Evolutionary conservation across 2,888 invertebrate genomes (phyloP), one percentile per base, ranked within the genome.

Genomic region (Helicoverpa assulta): DNA sequence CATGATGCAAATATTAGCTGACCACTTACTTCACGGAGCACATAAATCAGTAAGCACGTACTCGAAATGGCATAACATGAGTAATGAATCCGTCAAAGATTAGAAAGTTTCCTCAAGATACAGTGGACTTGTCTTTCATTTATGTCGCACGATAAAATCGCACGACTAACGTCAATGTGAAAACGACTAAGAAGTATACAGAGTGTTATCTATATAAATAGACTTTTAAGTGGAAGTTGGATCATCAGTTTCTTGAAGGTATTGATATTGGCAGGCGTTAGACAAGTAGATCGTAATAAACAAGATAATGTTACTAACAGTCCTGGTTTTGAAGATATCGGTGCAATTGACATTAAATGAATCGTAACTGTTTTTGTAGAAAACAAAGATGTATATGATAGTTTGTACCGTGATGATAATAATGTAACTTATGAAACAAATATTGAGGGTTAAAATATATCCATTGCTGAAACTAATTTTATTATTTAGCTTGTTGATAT

Each of bases 71-170:
- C 57, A 62, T 76, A 66, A 69, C 70, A 80, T 80, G 63, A 80
- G 62, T 76, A 76, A 76, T 70, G 70, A 80, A 66, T 56, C 56
- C 62, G 67, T 67, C 73, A 70, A 55, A 78, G 73, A 79, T 79
- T 79, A 81, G 82, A 79, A 81, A 79, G 82, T 81, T 65, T 73
- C 57, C 70, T 73, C 40, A 56, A 61, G 68, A 81, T 80, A 70
- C 54, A 70, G 64, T 70, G 61, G 59, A 61, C 57, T 69, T 70
- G 70, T 78, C 67, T 54, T 65, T 68, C 78, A 58, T 73, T 81
- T 81, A 58, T 70, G 79, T 81, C 78, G 63, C 73, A 73, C 67
- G 78, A 78, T 79, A 79, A 79, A 79, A 81, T 81, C 82, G 68
- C 79, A 73, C 78, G 73, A 73, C 69, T 72, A 67, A 77, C 68